Conservation (phyloP, 2,113 vertebrate genomes). For the Myiopsitta monachus region DNA sequence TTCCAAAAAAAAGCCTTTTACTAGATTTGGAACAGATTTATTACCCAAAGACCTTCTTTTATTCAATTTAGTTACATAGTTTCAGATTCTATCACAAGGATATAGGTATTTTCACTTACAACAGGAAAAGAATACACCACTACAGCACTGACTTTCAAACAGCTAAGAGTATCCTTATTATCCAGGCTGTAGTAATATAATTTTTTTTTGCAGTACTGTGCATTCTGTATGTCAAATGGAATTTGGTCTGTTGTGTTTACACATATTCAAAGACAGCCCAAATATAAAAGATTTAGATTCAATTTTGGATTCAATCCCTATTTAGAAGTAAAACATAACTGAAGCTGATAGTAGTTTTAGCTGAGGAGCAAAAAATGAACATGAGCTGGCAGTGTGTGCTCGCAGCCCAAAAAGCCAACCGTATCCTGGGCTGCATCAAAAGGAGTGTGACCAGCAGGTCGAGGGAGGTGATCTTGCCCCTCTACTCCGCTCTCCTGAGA, state of each 20-base stretch:
- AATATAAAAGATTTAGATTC: background rate
- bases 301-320: background rate
- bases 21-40: background rate
- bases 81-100: background rate
- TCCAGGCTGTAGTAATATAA: background rate
- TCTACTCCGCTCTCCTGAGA: too few relatives aligned
- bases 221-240: background rate
- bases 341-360: background rate
- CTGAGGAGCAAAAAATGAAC: background rate
- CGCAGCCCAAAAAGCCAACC: too few relatives aligned
- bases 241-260: background rate
- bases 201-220: background rate
- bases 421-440: too few relatives aligned
- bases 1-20: background rate
- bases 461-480: too few relatives aligned
- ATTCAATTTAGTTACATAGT: background rate
- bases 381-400: too few relatives aligned
- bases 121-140: background rate
- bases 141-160: background rate
- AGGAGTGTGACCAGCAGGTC: too few relatives aligned
- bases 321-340: background rate
- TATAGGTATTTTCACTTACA: background rate
- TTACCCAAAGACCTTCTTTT: background rate
- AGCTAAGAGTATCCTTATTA: background rate
- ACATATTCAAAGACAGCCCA: background rate